Base-by-base conservation (phyloP, 2,113 vertebrate genomes). In the Hippolais icterina region DNA sequence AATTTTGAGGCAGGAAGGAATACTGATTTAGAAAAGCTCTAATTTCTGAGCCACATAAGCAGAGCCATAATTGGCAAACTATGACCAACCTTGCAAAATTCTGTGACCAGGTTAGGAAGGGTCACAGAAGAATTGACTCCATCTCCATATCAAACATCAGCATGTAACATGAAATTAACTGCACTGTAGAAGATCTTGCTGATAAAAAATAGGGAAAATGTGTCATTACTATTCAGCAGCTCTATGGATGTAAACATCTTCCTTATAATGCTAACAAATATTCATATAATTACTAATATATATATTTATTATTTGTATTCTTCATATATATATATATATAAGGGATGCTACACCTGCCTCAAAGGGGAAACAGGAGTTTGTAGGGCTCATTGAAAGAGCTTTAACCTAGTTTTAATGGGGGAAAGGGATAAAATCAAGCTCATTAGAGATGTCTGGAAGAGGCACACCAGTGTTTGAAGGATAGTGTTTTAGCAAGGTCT, bases 101-200 rank as follows among this genome's bases (percentile, higher is more conserved):
- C n/a, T 72, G 63, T 96, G 70, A 89, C 90, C 50, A 54, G 59
- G 78, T 91, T 74, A 77, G 33, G 42, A 85, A 83, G 49, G 57
- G 78, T 96, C 83, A 50, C 47, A 77, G 66, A 42, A 88, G 59
- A 91, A 83, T 64, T 93, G 83, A 90, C 82, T 91, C 63, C 29
- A 54, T 93, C 63, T 84, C 66, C 63, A 39, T 87, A 89, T 72
- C 0, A 3, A 93, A 74, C 46, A 53, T 78, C 50, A 90, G 29
- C 6, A 6, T 53, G 37, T 65, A 82, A 75, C 23, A 33, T 87
- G n/a, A 87, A 93, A 91, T 96, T 89, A 81, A 82, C 61, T 82
- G 57, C 23, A 33, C 24, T 56, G 22, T 78, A 75, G 60, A 57
- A 41, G 50, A 44, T 71, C 22, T 75, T 78, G 25, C 10, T 87